Base-by-base conservation (phyloP, 2,113 vertebrate species). In the Salvator merianae region DNA sequence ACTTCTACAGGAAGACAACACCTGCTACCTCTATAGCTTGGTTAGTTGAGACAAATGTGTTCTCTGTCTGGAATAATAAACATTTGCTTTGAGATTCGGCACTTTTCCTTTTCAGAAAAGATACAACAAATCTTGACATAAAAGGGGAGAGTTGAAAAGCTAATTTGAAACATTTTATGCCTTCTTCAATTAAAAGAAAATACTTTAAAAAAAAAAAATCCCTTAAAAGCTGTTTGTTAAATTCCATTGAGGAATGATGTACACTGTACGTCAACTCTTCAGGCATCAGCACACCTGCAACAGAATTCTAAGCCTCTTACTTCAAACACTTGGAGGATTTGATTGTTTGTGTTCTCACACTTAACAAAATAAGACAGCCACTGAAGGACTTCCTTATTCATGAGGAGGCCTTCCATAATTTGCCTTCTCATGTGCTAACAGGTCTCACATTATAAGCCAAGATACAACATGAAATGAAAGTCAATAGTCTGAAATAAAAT, bases 141-240 rank as follows among this genome's bases (percentile, higher is more conserved):
- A 91, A 63, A 86, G 53, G 0, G 26, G 84, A 77, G 30, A 76
- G 66, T 34, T 89, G 20, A 87, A 93, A 88, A 83, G 1, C 10
- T 81, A 9, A 75, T 8, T 38, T 13, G 62, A 32, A 63, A 87
- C n/a, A 82, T 77, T 76, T 43, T 4, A 62, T 16, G 32, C 24
- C 66, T 18, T 63, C 32, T 72, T 78, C 22, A 69, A 76, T 1
- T 88, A 78, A 86, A 2, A 47, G 38, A 69, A 7, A 32, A 71
- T 59, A 59, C 18, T 20, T 59, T 59, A 20, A 20, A 16, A 50
- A 50, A 43, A 50, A 2, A 82, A 43, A 53, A 55, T 22, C 50
- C 65, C 90, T 85, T 79, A 40, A 86, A 86, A 91, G 74, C 38
- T 6, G 36, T 81, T 76, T 87, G 81, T 70, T 12, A 85, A 88